phyloP scores from a whole-genome alignment of 2,888 invertebrate genomes.

The Cantharis rustica region DNA sequence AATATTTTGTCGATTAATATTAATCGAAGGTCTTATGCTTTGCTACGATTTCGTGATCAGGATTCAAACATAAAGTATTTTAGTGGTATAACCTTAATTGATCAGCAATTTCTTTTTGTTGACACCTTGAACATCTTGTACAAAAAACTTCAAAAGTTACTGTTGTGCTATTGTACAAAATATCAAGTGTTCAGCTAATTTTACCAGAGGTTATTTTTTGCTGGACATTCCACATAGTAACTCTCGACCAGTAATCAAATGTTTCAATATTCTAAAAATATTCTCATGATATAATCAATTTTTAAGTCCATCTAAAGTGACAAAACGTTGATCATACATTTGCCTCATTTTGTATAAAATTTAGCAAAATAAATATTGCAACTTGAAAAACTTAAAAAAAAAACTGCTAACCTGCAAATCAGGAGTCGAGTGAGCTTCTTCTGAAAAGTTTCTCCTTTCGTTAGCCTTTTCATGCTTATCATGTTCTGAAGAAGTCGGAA shows the following conservation, averaged over 20 bases:
- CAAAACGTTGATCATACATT: background rate
- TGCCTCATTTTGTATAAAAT: background rate
- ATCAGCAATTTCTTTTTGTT: too few relatives aligned
- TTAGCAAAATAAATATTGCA: conserved; percentile 13
- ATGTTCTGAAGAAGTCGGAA: conserved; percentile 59
- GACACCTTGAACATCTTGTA: too few relatives aligned
- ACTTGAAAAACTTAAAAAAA: conserved; percentile 14
- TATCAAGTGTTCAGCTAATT: too few relatives aligned
- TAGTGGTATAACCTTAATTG: too few relatives aligned
- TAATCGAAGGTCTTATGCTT: too few relatives aligned
- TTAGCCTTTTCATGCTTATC: conserved; percentile 59
- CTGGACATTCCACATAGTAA: too few relatives aligned
- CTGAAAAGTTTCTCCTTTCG: conserved; percentile 85
- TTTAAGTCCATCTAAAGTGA: background rate
- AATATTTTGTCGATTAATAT: too few relatives aligned
- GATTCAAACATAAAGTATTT: too few relatives aligned
- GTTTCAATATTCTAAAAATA: background rate
- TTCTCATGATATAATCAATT: background rate
- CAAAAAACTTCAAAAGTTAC: too few relatives aligned
- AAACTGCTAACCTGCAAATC: conserved; percentile 82
- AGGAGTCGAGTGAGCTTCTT: conserved; percentile 83
- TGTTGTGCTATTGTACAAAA: too few relatives aligned
- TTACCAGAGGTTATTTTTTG: too few relatives aligned
- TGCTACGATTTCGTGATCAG: too few relatives aligned
- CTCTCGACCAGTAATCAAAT: background rate